A percentile compares a stretch with the other conserved stretches of the same genome.
Evolutionary conservation across 37 sponge, comb jelly and placozoan genomes (phyloP).

Genomic region (Aplysina aerophoba): DNA sequence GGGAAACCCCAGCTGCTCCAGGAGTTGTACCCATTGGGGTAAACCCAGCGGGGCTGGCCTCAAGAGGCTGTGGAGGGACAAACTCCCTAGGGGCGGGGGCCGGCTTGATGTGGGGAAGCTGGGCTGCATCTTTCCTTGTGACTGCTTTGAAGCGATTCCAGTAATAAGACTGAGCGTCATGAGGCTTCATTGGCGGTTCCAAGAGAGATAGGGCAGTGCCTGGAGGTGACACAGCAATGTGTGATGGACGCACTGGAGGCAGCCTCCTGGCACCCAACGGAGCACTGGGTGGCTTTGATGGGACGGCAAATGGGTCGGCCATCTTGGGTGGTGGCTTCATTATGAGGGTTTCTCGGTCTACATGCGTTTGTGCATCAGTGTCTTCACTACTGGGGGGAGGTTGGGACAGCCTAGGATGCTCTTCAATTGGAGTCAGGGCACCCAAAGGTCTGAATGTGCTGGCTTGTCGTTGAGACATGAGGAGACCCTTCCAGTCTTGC

Average conservation of each 20-base stretch:
- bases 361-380: not conserved
- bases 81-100: not conserved
- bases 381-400: not conserved
- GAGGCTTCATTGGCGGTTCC: not conserved
- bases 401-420: not conserved
- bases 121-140: not conserved
- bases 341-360: not conserved
- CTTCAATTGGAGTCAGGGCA: slow-evolving; percentile 40
- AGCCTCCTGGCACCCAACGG: not conserved
- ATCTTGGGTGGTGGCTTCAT: slow-evolving; percentile 16
- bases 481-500: not conserved
- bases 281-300: not conserved
- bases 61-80: slow-evolving; percentile 20
- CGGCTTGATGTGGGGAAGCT: not conserved
- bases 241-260: not conserved
- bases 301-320: not conserved
- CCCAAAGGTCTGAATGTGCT: not conserved
- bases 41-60: not conserved
- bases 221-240: not conserved
- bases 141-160: slow-evolving; percentile 16
- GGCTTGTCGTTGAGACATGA: slow-evolving; percentile 2
- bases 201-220: not conserved
- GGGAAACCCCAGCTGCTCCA: not conserved
- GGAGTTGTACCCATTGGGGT: not conserved
- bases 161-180: not conserved